Base-by-base conservation (phyloP, 2,797 vertebrate species). In the Xyrichtys novacula region DNA sequence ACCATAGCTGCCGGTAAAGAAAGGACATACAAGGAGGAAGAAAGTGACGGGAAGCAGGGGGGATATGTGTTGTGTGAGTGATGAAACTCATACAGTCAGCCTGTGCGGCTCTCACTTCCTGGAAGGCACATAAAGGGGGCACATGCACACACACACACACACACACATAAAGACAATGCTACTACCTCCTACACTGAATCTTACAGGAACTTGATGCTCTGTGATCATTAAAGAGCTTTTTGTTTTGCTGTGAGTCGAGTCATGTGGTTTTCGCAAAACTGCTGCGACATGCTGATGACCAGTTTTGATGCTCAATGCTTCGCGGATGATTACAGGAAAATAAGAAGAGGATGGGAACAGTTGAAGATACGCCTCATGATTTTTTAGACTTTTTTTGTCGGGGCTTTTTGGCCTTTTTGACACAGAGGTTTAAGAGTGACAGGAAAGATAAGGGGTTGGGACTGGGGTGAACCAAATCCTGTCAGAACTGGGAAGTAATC, bases 81-180 rank as follows among this genome's bases (percentile, higher is more conserved):
- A 53, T 50, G 50, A 55, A 31, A 15, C 25, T 23, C 10, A 48
- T 6, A 26, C 26, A 57, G 62, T 74, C 72, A 52, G 15, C 28
- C 34, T 2, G 46, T 66, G 63, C 73, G 52, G 60, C 16, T 84
- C 40, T 88, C 84, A 90, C 77, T 90, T 90, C 89, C 85, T 64
- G 50, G 61, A 76, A 85, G 26, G 49, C 42, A 63, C 39, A 29
- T 28, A 71, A 39, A 14, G 23, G n/a, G n/a, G 14, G 19, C 22
- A 42, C 31, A 32, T 32, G 65, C 39, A 47, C 50, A 49, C n/a
- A 38, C 19, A 56, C 7, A 50, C 36, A 53, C 42, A 68, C 43
- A 43, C 54, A 53, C 17, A 42, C 36, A 54, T 9, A 57, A 29
- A 55, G 34, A 73, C 2, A n/a, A n/a, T 48, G 8, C 29, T 25